These are phyloP conservation scores for Blomia tropicalis DNA, from an alignment of 2,888 invertebrate species.

Conservation along the genomic window DNA sequence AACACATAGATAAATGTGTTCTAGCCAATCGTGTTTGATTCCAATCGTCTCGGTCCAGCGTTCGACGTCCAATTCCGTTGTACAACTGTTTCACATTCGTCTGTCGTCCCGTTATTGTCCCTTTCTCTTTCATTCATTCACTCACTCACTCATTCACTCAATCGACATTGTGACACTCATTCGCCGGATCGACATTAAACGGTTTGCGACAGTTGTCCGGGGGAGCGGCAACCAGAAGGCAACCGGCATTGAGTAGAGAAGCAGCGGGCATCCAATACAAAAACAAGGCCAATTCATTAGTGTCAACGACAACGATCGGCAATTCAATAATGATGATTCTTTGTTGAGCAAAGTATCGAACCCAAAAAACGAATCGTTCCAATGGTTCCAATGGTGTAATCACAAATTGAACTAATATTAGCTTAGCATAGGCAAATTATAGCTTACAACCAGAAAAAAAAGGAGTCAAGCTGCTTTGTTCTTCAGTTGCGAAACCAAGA, in stretches of 20 bases:
- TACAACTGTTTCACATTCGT: not conserved
- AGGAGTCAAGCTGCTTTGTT: too few relatives aligned
- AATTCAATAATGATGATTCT: slow-evolving; percentile 5
- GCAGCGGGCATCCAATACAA: too few relatives aligned
- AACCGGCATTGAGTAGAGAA: not conserved
- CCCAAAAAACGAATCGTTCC: not conserved
- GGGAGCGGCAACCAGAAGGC: slow-evolving; percentile 3
- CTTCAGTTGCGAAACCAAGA: too few relatives aligned
- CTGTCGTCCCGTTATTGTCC: too few relatives aligned
- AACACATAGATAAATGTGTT: slow-evolving; percentile 6
- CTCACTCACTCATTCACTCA: too few relatives aligned
- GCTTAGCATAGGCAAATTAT: slow-evolving; percentile 6
- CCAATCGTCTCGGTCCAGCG: not conserved
- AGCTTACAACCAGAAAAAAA: not conserved
- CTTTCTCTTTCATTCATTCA: too few relatives aligned
- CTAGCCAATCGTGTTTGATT: not conserved
- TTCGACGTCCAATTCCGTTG: not conserved
- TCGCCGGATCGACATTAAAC: not conserved
- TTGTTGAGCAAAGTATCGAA: too few relatives aligned
- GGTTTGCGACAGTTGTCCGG: not conserved
- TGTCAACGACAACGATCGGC: not conserved
- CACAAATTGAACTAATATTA: slow-evolving; percentile 14
- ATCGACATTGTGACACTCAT: too few relatives aligned
- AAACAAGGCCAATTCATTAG: not conserved
- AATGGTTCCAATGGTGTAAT: not conserved